phyloP scores from a whole-genome alignment of 2,888 invertebrate species.

The Eutolmus rufibarbis region DNA sequence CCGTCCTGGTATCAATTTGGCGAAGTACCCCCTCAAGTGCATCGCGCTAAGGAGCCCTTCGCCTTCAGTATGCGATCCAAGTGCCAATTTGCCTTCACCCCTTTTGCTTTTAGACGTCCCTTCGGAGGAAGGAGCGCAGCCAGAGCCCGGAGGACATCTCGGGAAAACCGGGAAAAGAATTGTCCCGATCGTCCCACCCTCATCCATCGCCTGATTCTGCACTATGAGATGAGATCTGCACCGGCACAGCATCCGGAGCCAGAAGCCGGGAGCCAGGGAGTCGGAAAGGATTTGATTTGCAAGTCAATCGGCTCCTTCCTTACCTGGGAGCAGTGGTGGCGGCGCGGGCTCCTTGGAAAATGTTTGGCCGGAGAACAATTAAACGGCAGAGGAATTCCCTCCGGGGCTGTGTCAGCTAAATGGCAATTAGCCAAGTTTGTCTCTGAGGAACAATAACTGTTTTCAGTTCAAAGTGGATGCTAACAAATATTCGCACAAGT shows the following conservation, averaged over 20 bases:
- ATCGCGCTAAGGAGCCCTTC: constrained; percentile 42
- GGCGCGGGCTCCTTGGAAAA: background rate
- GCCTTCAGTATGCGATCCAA: constrained; percentile 47
- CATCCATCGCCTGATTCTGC: background rate
- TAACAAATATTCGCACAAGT: constrained; percentile 49
- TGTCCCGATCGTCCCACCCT: constrained; percentile 45
- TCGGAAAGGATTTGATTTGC: background rate
- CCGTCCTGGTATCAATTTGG: constrained; percentile 51
- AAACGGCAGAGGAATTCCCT: constrained; percentile 38
- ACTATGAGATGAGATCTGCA: background rate
- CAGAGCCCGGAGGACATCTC: background rate
- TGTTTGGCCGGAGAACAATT: constrained; percentile 23
- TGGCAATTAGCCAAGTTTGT: constrained; percentile 51
- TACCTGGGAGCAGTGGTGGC: background rate
- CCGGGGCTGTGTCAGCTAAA: constrained; percentile 45
- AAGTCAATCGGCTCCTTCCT: background rate
- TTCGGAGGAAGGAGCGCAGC: background rate
- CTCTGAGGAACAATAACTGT: constrained; percentile 51
- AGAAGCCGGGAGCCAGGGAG: background rate
- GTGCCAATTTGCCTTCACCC: constrained; percentile 39
- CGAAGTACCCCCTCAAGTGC: background rate
- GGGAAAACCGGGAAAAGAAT: constrained; percentile 1
- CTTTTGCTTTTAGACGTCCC: background rate
- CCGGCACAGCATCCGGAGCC: background rate
- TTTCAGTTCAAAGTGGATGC: constrained; percentile 44